Conservation (phyloP, 2,797 vertebrate genomes). For the Micromesistius poutassou region DNA sequence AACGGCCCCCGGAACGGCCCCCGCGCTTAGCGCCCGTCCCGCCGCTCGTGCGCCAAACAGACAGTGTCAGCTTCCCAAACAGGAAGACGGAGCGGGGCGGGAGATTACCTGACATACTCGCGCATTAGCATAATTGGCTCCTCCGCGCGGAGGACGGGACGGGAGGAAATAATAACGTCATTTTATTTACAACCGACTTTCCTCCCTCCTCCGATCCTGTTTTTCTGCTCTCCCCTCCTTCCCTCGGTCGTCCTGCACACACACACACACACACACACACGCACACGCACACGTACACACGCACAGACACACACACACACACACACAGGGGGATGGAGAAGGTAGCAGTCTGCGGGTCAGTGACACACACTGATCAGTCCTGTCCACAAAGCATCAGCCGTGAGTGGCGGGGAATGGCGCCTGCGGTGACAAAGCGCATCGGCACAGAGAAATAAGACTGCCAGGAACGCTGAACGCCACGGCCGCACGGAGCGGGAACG, state of each 20-base stretch:
- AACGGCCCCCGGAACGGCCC: conserved; percentile 1
- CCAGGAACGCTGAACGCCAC: conserved; percentile 58
- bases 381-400: conserved; percentile 98
- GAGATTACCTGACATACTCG: conserved; percentile 96
- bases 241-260: conserved; percentile 6
- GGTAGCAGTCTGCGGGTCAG: conserved; percentile 88
- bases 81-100: conserved; percentile 55
- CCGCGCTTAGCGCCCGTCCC: conserved; percentile 23
- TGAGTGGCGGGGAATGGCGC: conserved; percentile 98
- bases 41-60: conserved; percentile 73
- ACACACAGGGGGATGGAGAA: conserved; percentile 24
- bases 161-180: conserved; percentile 99
- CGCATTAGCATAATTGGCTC: conserved; percentile 99
- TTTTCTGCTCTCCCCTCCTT: neutral
- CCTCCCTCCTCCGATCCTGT: conserved; percentile 81
- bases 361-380: conserved; percentile 99
- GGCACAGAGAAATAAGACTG: conserved; percentile 95
- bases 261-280: conserved; percentile 9
- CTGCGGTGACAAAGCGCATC: conserved; percentile 97
- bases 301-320: conserved; percentile 47
- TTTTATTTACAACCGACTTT: conserved; percentile 99
- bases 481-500: conserved; percentile 88
- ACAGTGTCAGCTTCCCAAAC: conserved; percentile 74
- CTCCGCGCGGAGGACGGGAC: conserved; percentile 98
- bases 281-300: conserved; percentile 18